A percentile compares a stretch with the other conserved stretches of the same genome.
These are phyloP conservation scores for Andrena bicolor DNA, from an alignment of 2,888 invertebrate genomes.

Conservation along the genomic window DNA sequence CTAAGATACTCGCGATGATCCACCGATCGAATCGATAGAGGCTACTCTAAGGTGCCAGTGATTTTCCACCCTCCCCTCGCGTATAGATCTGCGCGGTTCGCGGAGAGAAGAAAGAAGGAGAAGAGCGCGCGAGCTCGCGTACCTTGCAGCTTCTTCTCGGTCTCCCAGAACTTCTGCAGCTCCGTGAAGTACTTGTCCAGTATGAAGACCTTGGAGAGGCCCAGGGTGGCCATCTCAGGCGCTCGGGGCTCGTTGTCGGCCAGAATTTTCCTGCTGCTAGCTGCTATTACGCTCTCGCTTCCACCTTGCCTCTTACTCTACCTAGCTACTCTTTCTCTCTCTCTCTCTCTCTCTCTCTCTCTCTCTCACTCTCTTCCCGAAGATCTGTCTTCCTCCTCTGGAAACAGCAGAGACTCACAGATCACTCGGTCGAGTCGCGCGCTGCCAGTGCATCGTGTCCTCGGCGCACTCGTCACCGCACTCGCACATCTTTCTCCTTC, in stretches of 20 bases:
- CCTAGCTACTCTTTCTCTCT: too few species aligned
- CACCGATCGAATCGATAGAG: background rate
- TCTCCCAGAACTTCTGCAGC: slow-evolving; percentile 98
- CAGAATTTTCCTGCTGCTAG: slow-evolving; percentile 68
- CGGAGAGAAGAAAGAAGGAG: background rate
- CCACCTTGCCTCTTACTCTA: slow-evolving; percentile 13
- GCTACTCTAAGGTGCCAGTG: background rate
- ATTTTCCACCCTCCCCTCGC: background rate
- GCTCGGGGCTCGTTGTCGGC: slow-evolving; percentile 70
- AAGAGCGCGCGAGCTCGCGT: slow-evolving; percentile 79
- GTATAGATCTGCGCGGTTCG: background rate
- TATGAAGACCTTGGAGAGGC: slow-evolving; percentile 98
- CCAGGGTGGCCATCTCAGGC: slow-evolving; percentile 95
- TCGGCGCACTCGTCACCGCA: slow-evolving; percentile 80
- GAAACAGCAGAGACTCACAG: slow-evolving; percentile 35
- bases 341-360: background rate
- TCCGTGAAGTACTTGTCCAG: slow-evolving; percentile 99
- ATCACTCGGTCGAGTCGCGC: slow-evolving; percentile 41
- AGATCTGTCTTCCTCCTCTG: background rate
- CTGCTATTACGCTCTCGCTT: slow-evolving; percentile 56
- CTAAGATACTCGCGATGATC: background rate
- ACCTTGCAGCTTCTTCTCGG: slow-evolving; percentile 98
- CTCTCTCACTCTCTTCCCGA: background rate
- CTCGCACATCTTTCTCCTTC: slow-evolving; percentile 79
- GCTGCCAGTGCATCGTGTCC: slow-evolving; percentile 66